Evolutionary conservation across 2,888 invertebrate genomes (phyloP), one percentile per base, ranked within the genome.

Genomic region (Lepidochrysops patricia): DNA sequence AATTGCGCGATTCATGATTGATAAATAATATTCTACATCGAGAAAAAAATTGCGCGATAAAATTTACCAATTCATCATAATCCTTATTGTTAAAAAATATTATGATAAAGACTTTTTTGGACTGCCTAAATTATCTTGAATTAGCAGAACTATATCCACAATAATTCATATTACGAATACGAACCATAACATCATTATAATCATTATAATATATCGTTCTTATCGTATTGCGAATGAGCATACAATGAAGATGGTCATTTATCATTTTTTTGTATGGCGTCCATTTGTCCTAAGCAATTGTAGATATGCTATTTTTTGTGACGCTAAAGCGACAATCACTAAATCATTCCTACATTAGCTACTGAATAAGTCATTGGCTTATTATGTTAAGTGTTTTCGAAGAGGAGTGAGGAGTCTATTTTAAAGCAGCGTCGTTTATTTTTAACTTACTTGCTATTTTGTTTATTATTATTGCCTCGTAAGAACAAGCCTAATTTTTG

Each of bases 271-370:
- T 54, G 19, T 54, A 32, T 32, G 7, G 15, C 54, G 9, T 54
- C 32, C 54, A 54, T 54, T 54, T 54, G 54, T 54, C 54, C 29
- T 15, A 54, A 54, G 54, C 54, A 54, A 54, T 54, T 2, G 54
- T 54, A 54, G 27, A 27, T 54, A 52, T 27, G 29, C 54, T 23
- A 32, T 54, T 54, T 54, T 54, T 54, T 54, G 54, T 19, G 15
- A 29, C 32, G 54, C 9, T 32, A 54, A 54, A 27, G 32, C 32
- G 54, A 54, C 32, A 54, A 54, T 54, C 32, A 54, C 29, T 54
- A 54, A 54, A 54, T 54, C 54, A 54, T 54, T 29, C 54, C 29
- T 29, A 54, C 32, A 54, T 54, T 54, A 27, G 54, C 54, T 54
- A 9, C 32, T 54, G 54, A 54, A 54, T 54, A 54, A 54, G 54